A percentile compares a stretch with the other conserved stretches of the same genome.
Conservation (phyloP, 2,113 vertebrate species). For the Antechinus stuartii region DNA sequence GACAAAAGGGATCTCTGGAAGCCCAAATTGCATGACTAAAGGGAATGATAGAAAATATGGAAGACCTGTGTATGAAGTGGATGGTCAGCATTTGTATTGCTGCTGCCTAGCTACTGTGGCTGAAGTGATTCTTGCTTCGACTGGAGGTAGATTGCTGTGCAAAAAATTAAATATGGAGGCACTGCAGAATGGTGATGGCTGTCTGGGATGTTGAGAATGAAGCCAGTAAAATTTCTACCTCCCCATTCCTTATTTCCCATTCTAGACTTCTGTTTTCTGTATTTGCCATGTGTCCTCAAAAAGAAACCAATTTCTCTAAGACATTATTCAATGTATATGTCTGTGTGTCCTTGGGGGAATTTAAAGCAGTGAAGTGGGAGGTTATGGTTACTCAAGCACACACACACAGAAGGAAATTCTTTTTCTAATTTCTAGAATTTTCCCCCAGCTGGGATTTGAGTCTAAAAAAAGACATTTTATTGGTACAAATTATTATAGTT, state of each 20-base stretch:
- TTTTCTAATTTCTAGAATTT: not conserved
- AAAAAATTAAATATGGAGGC: not conserved
- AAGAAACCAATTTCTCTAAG: not conserved
- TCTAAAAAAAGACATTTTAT: slow-evolving; percentile 10
- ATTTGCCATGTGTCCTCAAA: not conserved
- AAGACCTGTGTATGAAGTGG: not conserved
- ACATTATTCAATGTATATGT: not conserved
- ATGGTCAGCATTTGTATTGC: not conserved
- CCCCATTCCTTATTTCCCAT: not conserved
- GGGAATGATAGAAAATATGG: not conserved
- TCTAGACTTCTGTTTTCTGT: not conserved
- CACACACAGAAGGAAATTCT: not conserved
- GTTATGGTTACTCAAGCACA: not conserved
- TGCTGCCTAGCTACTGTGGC: not conserved
- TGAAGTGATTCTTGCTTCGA: not conserved
- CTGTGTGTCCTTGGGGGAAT: not conserved
- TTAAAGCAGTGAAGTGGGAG: not conserved
- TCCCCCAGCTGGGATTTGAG: slow-evolving; percentile 5
- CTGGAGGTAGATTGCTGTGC: not conserved
- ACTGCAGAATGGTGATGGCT: not conserved
- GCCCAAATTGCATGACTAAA: not conserved
- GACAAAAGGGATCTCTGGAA: not conserved
- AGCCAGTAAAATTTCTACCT: not conserved
- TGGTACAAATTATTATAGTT: slow-evolving; percentile 9
- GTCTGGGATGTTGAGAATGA: not conserved